Percentiles rank a stretch among this genome's conserved stretches.
These are phyloP conservation scores for Parascotia fuliginaria DNA, from an alignment of 2,888 invertebrate species.

Conservation along the genomic window DNA sequence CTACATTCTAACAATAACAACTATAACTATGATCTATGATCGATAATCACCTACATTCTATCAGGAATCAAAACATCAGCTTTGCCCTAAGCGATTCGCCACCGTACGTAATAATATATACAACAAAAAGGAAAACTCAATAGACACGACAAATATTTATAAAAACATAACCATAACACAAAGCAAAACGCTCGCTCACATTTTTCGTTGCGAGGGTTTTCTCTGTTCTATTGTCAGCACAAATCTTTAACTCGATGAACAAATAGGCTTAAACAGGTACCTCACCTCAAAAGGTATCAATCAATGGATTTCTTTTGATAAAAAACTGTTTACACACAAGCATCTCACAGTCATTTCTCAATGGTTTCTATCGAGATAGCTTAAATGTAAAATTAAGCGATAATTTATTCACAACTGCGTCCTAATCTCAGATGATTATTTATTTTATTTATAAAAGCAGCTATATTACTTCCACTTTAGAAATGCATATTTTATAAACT, in stretches of 20 bases:
- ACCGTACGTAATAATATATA: too few species aligned
- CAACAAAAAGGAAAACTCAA: too few species aligned
- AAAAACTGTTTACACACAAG: background rate
- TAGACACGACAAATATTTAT: conserved; percentile 19
- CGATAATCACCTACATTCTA: too few species aligned
- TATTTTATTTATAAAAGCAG: conserved; percentile 7
- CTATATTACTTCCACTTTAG: conserved; percentile 11
- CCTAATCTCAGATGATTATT: conserved; percentile 14
- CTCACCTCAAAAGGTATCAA: conserved; percentile 37
- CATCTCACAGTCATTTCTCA: too few species aligned
- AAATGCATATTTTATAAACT: conserved; percentile 28
- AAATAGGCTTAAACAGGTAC: conserved; percentile 37
- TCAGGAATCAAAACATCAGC: too few species aligned
- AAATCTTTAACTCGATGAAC: conserved; percentile 35
- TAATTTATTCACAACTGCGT: conserved; percentile 3
- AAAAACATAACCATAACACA: conserved; percentile 25
- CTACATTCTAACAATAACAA: too few species aligned
- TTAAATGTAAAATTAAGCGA: background rate
- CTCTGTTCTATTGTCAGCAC: conserved; percentile 38
- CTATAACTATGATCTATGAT: too few species aligned
- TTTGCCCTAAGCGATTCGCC: too few species aligned
- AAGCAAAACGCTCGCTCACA: conserved; percentile 23
- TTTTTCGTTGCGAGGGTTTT: conserved; percentile 27
- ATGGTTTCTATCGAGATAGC: background rate
- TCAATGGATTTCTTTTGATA: conserved; percentile 13